A percentile compares a stretch with the other conserved stretches of the same genome.
Conservation (phyloP, 1,140 invertebrate species). For the Tetraneura akinire region DNA sequence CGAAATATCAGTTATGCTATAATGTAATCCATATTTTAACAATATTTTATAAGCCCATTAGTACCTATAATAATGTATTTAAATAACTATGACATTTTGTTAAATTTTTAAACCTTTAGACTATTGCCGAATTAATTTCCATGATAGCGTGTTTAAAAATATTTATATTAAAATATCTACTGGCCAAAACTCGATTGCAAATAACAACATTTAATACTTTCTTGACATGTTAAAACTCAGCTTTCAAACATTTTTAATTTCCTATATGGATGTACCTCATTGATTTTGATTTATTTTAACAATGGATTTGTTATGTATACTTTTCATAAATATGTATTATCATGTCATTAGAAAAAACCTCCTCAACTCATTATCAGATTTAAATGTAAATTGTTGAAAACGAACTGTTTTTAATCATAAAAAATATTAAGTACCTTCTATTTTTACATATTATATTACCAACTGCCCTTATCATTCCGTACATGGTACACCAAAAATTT, state of each 20-base stretch:
- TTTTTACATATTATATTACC: background rate
- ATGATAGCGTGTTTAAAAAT: background rate
- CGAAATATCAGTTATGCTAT: background rate
- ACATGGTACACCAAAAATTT: background rate
- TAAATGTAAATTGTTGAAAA: background rate
- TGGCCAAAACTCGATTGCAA: constrained; percentile 1
- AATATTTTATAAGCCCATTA: too few species aligned
- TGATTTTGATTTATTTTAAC: background rate
- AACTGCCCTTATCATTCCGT: background rate
- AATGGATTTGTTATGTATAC: background rate
- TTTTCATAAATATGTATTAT: background rate
- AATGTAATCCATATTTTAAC: background rate
- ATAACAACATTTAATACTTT: background rate
- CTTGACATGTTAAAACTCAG: background rate
- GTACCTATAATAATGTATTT: background rate
- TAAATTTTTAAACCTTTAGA: background rate
- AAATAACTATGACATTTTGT: background rate
- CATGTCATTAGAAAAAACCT: background rate
- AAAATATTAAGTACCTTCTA: background rate
- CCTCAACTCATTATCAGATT: background rate
- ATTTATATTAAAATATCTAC: background rate
- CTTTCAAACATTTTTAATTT: background rate
- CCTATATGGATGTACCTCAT: background rate
- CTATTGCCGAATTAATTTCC: constrained; percentile 21
- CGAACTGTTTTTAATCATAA: background rate